Percentiles rank a stretch among this genome's conserved stretches.
Evolutionary conservation across 1,140 invertebrate species (phyloP).

Genomic region (Amyelois transitella): DNA sequence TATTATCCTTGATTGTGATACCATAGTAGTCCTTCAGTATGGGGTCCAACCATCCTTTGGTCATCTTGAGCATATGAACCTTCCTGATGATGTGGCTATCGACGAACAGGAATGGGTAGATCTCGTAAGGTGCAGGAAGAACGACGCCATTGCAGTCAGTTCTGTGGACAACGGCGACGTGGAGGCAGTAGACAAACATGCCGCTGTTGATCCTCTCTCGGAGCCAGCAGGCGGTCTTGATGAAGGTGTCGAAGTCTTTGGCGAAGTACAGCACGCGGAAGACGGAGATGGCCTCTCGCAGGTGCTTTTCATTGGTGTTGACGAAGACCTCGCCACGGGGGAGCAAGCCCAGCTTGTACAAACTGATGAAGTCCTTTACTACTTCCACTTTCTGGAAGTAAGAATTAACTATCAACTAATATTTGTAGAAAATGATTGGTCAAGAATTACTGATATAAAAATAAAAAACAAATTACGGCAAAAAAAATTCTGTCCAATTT

Average conservation of each 20-base stretch:
- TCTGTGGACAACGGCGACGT: constrained; percentile 77
- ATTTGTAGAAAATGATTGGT: background rate
- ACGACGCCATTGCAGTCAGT: constrained; percentile 76
- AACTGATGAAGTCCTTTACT: constrained; percentile 47
- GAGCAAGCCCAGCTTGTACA: constrained; percentile 62
- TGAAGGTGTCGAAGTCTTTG: constrained; percentile 79
- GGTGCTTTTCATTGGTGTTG: constrained; percentile 69
- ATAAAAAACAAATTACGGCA: no score
- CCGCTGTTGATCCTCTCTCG: constrained; percentile 78
- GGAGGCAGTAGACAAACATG: constrained; percentile 78
- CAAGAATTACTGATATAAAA: background rate
- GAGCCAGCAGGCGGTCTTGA: constrained; percentile 79
- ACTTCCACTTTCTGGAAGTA: constrained; percentile 51
- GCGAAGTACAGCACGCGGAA: constrained; percentile 78
- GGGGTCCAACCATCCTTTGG: constrained; percentile 66
- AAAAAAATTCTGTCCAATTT: no score
- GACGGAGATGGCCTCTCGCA: constrained; percentile 74
- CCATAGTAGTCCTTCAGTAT: constrained; percentile 69
- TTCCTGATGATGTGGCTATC: constrained; percentile 77
- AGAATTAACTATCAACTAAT: background rate
- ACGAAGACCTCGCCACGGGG: constrained; percentile 75
- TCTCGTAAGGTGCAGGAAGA: constrained; percentile 80
- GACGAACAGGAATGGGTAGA: constrained; percentile 79
- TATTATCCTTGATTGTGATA: constrained; percentile 58
- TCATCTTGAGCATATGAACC: constrained; percentile 78